Conservation (phyloP, 2,113 vertebrate genomes). For the Helogale parvula region DNA sequence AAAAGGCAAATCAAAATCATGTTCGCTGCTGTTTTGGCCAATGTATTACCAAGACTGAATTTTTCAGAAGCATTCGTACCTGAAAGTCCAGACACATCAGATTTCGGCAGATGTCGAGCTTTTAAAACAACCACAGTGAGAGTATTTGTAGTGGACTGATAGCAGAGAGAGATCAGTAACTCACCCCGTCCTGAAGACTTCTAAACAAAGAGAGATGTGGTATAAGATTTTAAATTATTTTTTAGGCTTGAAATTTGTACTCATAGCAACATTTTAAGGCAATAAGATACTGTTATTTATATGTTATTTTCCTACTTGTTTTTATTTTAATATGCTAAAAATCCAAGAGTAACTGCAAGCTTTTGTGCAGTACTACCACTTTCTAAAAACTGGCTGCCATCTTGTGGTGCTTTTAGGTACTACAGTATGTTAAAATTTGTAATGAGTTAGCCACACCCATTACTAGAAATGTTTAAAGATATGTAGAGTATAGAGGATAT, state of each 20-base stretch:
- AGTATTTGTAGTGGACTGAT: slow-evolving; percentile 97
- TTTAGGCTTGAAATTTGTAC: background rate
- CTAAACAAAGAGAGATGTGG: slow-evolving; percentile 82
- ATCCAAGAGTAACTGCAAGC: background rate
- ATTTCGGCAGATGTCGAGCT: slow-evolving; percentile 95
- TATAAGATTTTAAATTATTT: background rate
- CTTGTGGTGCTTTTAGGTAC: slow-evolving; percentile 61
- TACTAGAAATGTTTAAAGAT: background rate
- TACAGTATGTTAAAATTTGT: slow-evolving; percentile 30
- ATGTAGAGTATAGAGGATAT: background rate
- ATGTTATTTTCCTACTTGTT: background rate
- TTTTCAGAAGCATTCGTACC: slow-evolving; percentile 83
- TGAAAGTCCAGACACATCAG: slow-evolving; percentile 93
- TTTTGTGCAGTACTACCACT: background rate
- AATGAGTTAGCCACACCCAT: slow-evolving; percentile 67
- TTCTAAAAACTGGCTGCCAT: slow-evolving; percentile 65
- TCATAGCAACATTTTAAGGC: background rate
- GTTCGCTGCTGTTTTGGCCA: background rate
- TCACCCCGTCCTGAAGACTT: slow-evolving; percentile 95
- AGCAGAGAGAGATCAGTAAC: slow-evolving; percentile 96
- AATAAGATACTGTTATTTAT: background rate
- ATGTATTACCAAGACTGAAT: background rate
- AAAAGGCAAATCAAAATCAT: background rate
- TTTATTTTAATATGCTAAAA: background rate
- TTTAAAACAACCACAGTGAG: slow-evolving; percentile 98